These are phyloP conservation scores for Mugil cephalus DNA, from an alignment of 2,113 vertebrate genomes.

Conservation along the genomic window DNA sequence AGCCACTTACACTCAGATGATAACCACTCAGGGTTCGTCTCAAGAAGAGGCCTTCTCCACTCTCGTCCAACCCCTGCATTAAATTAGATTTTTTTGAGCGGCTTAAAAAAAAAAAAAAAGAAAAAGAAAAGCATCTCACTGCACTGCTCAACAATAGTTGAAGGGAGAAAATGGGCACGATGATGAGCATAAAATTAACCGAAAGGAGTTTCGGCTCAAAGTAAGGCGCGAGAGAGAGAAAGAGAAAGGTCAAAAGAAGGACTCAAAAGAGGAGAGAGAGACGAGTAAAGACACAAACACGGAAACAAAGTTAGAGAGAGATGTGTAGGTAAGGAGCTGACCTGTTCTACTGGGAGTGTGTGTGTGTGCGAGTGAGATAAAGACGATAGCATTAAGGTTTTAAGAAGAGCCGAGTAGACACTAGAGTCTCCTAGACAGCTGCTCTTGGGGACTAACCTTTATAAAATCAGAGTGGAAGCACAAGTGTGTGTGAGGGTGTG, in stretches of 20 bases:
- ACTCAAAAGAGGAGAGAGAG: background rate
- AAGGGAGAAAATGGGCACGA: background rate
- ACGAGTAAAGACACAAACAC: background rate
- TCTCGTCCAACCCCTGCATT: background rate
- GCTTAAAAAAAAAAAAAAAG: too few relatives aligned
- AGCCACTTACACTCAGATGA: background rate
- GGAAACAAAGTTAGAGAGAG: conserved; percentile 19
- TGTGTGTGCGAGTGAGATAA: conserved; percentile 17
- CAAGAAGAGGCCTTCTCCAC: background rate
- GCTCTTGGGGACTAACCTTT: conserved; percentile 74
- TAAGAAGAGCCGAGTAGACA: conserved; percentile 46
- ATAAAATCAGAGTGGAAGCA: conserved; percentile 65
- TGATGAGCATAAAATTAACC: background rate
- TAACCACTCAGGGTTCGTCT: background rate
- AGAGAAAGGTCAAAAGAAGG: background rate
- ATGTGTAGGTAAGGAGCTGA: conserved; percentile 20
- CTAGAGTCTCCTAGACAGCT: conserved; percentile 55
- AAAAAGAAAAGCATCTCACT: conserved; percentile 1
- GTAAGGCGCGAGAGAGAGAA: background rate
- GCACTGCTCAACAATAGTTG: conserved; percentile 5
- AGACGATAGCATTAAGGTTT: conserved; percentile 49
- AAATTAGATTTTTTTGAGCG: background rate
- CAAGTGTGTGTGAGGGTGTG: conserved; percentile 31
- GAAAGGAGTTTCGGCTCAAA: conserved; percentile 1
- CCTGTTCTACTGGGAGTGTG: conserved; percentile 25